These are phyloP conservation scores for Amblyopsis hoosieri DNA, from an alignment of 2,797 vertebrate species.

Conservation along the genomic window DNA sequence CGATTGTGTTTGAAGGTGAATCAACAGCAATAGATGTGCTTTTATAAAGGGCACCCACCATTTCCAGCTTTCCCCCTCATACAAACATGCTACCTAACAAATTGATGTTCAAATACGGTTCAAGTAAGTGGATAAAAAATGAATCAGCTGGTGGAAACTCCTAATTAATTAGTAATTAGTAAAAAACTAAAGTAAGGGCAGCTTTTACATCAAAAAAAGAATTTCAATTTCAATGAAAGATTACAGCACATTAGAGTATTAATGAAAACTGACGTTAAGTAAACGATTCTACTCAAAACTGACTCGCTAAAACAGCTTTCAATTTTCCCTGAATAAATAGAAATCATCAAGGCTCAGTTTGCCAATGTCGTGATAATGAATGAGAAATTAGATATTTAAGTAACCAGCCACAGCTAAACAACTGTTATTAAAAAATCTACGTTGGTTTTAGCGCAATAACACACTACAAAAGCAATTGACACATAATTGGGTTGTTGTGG, in stretches of 20 bases:
- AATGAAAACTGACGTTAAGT: slow-evolving; percentile 1
- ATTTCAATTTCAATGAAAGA: too few relatives aligned
- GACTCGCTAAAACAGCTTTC: slow-evolving; percentile 26
- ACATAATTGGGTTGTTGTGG: slow-evolving; percentile 31
- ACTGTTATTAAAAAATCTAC: slow-evolving; percentile 20
- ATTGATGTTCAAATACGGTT: slow-evolving; percentile 8
- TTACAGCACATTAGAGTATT: too few relatives aligned
- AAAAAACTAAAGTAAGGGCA: too few relatives aligned
- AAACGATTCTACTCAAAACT: slow-evolving; percentile 33
- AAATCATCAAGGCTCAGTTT: slow-evolving; percentile 38
- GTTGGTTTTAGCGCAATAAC: slow-evolving; percentile 30
- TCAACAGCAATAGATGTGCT: slow-evolving; percentile 1
- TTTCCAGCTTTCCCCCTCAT: too few relatives aligned
- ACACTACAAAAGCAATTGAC: slow-evolving; percentile 43
- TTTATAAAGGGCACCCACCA: too few relatives aligned
- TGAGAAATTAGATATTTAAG: slow-evolving; percentile 30
- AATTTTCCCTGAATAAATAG: slow-evolving; percentile 33
- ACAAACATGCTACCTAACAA: slow-evolving; percentile 7
- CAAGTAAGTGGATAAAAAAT: slow-evolving; percentile 27
- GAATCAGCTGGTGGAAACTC: slow-evolving; percentile 11
- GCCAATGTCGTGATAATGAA: slow-evolving; percentile 34
- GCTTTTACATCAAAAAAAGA: too few relatives aligned
- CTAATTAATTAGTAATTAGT: too few relatives aligned
- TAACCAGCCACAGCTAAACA: slow-evolving; percentile 23
- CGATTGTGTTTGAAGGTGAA: background rate